Conservation (phyloP, 1,140 invertebrate species). For the Asbolus verrucosus region DNA sequence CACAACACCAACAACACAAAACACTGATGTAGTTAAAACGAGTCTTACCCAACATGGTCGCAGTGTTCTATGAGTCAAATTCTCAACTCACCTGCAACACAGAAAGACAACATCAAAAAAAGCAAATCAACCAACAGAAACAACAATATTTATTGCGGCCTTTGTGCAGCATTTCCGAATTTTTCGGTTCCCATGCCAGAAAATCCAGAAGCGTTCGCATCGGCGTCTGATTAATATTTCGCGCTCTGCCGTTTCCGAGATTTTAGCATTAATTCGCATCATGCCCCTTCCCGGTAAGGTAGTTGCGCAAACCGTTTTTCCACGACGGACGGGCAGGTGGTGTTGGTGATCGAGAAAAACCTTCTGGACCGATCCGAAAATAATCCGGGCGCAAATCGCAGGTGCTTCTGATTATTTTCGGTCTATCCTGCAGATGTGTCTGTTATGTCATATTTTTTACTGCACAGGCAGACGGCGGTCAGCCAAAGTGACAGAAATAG, state of each 20-base stretch:
- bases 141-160: slow-evolving; percentile 1
- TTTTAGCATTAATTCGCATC: slow-evolving; percentile 4
- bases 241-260: slow-evolving; percentile 3
- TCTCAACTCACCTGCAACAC: slow-evolving; percentile 37
- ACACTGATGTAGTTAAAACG: slow-evolving; percentile 8
- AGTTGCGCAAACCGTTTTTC: too few relatives aligned
- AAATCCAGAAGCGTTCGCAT: neutral
- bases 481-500: slow-evolving; percentile 46
- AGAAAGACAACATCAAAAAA: slow-evolving; percentile 8
- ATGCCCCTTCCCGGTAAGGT: slow-evolving; percentile 15
- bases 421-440: slow-evolving; percentile 45
- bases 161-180: slow-evolving; percentile 6
- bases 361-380: slow-evolving; percentile 29
- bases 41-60: slow-evolving; percentile 39
- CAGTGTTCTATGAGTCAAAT: slow-evolving; percentile 40
- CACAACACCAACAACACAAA: neutral
- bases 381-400: slow-evolving; percentile 48
- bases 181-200: slow-evolving; percentile 16
- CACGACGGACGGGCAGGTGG: too few relatives aligned
- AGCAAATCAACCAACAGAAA: too few relatives aligned
- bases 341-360: neutral
- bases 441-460: slow-evolving; percentile 50
- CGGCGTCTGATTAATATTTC: too few relatives aligned
- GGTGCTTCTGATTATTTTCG: slow-evolving; percentile 49
- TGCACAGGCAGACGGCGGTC: slow-evolving; percentile 39